Evolutionary conservation across 1,140 invertebrate species (phyloP).

Genomic region (Trichonephila inaurata): DNA sequence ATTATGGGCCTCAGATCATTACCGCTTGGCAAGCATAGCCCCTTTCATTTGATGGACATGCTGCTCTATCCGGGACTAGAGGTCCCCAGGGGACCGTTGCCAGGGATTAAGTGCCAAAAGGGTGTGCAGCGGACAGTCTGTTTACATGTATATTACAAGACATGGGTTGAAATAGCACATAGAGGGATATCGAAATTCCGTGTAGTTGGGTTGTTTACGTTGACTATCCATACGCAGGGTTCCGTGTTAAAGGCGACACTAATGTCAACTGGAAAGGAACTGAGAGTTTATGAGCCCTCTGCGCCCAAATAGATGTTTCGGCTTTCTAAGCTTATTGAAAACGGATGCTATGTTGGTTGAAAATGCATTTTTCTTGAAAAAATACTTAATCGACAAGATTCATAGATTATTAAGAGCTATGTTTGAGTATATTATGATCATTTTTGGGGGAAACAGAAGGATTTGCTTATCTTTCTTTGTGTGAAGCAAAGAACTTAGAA

Average conservation of each 20-base stretch:
- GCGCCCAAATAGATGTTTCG: slow-evolving; percentile 34
- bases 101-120: slow-evolving; percentile 73
- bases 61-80: not conserved
- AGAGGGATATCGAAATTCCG: slow-evolving; percentile 75
- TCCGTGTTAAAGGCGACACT: slow-evolving; percentile 63
- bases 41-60: slow-evolving; percentile 48
- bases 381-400: not conserved
- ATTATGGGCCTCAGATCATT: slow-evolving; percentile 65
- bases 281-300: slow-evolving; percentile 50
- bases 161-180: slow-evolving; percentile 68
- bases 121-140: slow-evolving; percentile 62
- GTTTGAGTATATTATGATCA: no score
- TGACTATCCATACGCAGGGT: slow-evolving; percentile 50
- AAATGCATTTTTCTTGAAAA: slow-evolving; percentile 29
- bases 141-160: slow-evolving; percentile 75
- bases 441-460: no score
- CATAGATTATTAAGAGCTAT: not conserved
- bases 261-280: slow-evolving; percentile 67
- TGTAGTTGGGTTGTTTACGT: slow-evolving; percentile 75
- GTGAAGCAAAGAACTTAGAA: no score
- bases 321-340: slow-evolving; percentile 50
- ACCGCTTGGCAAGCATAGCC: slow-evolving; percentile 49
- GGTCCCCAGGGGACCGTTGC: slow-evolving; percentile 41
- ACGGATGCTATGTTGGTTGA: slow-evolving; percentile 9
- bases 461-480: no score